A percentile compares a stretch with the other conserved stretches of the same genome.
These are phyloP conservation scores for Brevimyrus niger DNA, from an alignment of 2,113 vertebrate species.

Conservation along the genomic window DNA sequence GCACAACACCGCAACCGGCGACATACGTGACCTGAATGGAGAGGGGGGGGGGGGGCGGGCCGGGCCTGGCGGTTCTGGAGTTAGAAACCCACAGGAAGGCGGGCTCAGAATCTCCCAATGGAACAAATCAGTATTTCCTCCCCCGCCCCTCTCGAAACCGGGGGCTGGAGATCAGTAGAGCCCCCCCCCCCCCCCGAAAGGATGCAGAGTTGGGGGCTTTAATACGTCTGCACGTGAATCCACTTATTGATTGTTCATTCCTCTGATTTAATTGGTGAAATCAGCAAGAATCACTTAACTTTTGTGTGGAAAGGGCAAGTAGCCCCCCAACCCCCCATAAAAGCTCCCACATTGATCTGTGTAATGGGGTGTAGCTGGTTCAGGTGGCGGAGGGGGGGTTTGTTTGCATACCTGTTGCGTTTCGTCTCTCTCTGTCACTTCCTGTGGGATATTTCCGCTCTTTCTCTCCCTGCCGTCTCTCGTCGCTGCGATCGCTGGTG, in stretches of 20 bases:
- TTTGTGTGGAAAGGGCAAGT: not conserved
- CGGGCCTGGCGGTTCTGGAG: not conserved
- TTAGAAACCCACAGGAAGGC: constrained; percentile 1
- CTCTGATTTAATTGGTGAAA: constrained; percentile 15
- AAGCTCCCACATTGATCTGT: constrained; percentile 1
- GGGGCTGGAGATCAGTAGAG: not conserved
- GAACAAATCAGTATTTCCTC: not conserved
- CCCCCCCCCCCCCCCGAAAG: not conserved
- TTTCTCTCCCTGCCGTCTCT: not conserved
- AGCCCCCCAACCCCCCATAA: not conserved
- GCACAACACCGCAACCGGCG: not conserved
- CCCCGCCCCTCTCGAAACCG: not conserved
- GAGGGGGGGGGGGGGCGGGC: not conserved
- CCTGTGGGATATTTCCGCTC: not conserved
- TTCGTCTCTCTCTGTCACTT: not conserved
- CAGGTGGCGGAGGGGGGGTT: not conserved
- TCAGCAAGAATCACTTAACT: constrained; percentile 20
- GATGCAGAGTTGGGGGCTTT: not conserved
- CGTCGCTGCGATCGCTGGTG: constrained; percentile 2
- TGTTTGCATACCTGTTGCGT: not conserved
- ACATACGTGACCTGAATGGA: not conserved
- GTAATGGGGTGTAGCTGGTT: not conserved
- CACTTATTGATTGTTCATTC: constrained; percentile 3
- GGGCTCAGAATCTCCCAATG: not conserved
- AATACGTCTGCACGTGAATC: constrained; percentile 5